These are phyloP conservation scores for Thinocorus orbignyianus DNA, from an alignment of 2,113 vertebrate species.

Conservation along the genomic window DNA sequence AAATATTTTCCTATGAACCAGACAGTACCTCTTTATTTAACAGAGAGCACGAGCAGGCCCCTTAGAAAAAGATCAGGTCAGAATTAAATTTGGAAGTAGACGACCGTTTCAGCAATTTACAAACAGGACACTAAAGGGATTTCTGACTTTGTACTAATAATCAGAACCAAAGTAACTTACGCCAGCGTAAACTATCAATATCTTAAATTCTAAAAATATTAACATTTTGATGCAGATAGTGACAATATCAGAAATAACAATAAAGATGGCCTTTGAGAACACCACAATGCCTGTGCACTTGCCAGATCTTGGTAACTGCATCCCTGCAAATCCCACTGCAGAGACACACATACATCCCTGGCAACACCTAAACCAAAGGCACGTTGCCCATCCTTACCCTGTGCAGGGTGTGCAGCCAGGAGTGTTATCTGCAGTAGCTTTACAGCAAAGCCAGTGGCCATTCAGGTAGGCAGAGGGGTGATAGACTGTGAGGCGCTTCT, in stretches of 20 bases:
- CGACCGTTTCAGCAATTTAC: neutral
- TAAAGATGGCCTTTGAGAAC: neutral
- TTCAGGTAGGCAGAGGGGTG: conserved; percentile 97
- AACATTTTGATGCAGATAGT: neutral
- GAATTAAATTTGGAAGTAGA: neutral
- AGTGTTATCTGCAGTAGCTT: conserved; percentile 85
- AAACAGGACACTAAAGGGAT: neutral
- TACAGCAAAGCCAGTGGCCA: conserved; percentile 98
- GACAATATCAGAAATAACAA: neutral
- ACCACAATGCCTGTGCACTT: rapidly evolving
- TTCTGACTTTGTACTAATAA: neutral
- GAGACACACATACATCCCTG: neutral
- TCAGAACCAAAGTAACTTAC: neutral
- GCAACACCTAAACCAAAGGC: neutral
- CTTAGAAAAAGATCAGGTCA: neutral
- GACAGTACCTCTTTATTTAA: neutral
- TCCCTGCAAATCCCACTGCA: neutral
- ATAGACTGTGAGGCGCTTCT: conserved; percentile 91
- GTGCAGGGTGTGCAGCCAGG: conserved; percentile 94
- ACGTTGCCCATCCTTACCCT: conserved; percentile 73
- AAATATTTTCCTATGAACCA: neutral
- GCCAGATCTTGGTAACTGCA: neutral
- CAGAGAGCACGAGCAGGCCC: neutral
- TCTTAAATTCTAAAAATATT: neutral
- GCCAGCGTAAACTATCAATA: neutral